These are phyloP conservation scores for Carlito syrichta DNA, from an alignment of 2,113 vertebrate genomes.

Conservation along the genomic window DNA sequence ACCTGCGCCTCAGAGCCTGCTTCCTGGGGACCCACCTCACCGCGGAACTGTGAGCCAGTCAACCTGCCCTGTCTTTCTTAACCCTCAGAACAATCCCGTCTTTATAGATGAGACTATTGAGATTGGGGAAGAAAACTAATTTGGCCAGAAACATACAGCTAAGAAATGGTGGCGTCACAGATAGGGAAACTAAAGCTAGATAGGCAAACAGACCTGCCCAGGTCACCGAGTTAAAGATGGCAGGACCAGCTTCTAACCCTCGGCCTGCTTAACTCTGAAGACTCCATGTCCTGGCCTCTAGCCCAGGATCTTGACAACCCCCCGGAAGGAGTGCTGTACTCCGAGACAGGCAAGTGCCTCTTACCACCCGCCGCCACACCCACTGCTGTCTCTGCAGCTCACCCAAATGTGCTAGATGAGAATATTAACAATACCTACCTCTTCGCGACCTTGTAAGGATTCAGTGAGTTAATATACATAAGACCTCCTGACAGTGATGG, in stretches of 20 bases:
- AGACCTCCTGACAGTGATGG: not conserved
- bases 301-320: not conserved
- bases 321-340: not conserved
- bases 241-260: not conserved
- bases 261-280: not conserved
- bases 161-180: not conserved
- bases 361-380: not conserved
- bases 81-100: not conserved
- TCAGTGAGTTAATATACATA: not conserved
- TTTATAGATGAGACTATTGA: slow-evolving; percentile 25
- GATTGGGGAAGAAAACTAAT: not conserved
- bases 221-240: not conserved
- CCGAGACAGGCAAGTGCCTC: not conserved
- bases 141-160: not conserved
- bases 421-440: not conserved
- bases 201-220: not conserved
- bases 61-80: not conserved
- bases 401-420: not conserved
- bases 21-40: not conserved
- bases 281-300: not conserved
- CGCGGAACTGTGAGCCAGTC: fast-evolving
- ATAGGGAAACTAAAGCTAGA: not conserved
- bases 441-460: not conserved
- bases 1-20: not conserved
- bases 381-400: not conserved